A percentile compares a stretch with the other conserved stretches of the same genome.
These are phyloP conservation scores for Pectinophora gossypiella DNA, from an alignment of 1,140 invertebrate genomes.

Conservation along the genomic window DNA sequence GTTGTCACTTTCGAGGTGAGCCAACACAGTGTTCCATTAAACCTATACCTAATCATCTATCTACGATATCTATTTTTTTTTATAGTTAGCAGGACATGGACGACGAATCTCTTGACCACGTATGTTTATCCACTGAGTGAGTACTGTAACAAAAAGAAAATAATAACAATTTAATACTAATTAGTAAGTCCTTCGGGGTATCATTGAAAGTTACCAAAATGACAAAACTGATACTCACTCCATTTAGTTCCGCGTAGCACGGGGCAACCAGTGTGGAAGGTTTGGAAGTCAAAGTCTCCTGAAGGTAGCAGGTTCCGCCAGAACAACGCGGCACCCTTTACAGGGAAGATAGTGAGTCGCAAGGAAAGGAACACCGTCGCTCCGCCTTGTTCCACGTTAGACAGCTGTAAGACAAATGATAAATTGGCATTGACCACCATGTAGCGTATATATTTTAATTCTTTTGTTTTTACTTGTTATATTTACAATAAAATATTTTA, in stretches of 20 bases:
- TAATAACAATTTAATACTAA: too few relatives aligned
- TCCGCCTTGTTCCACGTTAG: constrained; percentile 92
- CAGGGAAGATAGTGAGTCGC: constrained; percentile 86
- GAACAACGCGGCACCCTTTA: constrained; percentile 92
- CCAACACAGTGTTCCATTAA: too few relatives aligned
- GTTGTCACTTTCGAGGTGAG: too few relatives aligned
- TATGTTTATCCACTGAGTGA: neutral
- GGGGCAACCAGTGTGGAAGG: neutral
- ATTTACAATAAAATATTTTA: too few relatives aligned
- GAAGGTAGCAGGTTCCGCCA: constrained; percentile 94
- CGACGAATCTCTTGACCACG: neutral
- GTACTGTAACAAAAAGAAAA: neutral
- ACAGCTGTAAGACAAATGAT: constrained; percentile 92
- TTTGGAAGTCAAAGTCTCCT: constrained; percentile 87
- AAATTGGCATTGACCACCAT: too few relatives aligned
- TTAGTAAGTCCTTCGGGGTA: too few relatives aligned
- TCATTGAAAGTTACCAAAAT: neutral
- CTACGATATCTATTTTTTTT: too few relatives aligned
- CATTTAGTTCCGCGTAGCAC: neutral
- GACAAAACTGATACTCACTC: neutral
- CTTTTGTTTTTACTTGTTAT: too few relatives aligned
- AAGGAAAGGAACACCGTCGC: constrained; percentile 93
- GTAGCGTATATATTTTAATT: too few relatives aligned
- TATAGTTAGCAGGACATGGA: too few relatives aligned
- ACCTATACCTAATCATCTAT: too few relatives aligned